phyloP scores from a whole-genome alignment of 2,888 invertebrate species.

The Scelioninae gen. 2 region DNA sequence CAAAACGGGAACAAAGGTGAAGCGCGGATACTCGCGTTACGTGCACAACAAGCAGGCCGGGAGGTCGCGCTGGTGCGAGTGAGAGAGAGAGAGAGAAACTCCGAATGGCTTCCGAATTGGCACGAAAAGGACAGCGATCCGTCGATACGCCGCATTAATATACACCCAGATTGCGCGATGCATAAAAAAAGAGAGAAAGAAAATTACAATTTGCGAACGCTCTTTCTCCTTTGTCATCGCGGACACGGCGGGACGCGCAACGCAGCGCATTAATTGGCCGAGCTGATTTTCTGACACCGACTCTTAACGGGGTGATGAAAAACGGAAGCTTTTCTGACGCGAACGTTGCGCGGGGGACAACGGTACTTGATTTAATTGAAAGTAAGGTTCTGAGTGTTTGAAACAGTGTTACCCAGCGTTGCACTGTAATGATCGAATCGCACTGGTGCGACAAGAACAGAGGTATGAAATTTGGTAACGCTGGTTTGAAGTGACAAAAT shows the following conservation, averaged over 20 bases:
- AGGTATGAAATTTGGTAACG: too few relatives aligned
- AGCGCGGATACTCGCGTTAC: conserved; percentile 27
- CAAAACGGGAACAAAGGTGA: conserved; percentile 41
- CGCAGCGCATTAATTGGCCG: conserved; percentile 20
- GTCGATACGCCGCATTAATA: not conserved
- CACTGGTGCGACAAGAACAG: too few relatives aligned
- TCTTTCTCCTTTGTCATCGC: conserved; percentile 27
- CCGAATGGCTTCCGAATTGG: conserved; percentile 4
- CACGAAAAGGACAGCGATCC: conserved; percentile 10
- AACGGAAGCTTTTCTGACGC: too few relatives aligned
- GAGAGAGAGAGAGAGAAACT: conserved; percentile 8
- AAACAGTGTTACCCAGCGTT: too few relatives aligned
- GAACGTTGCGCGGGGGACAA: too few relatives aligned
- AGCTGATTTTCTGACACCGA: conserved; percentile 7
- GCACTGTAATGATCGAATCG: too few relatives aligned
- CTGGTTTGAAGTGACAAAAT: too few relatives aligned
- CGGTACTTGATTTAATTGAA: too few relatives aligned
- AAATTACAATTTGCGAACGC: conserved; percentile 31
- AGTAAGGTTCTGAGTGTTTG: too few relatives aligned
- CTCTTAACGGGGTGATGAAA: not conserved
- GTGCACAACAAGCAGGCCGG: conserved; percentile 30
- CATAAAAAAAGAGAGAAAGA: conserved; percentile 15
- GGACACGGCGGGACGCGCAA: conserved; percentile 8
- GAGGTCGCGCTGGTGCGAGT: conserved; percentile 9
- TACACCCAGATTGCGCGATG: not conserved